Evolutionary conservation across 1,140 invertebrate genomes (phyloP), one percentile per base, ranked within the genome.

Genomic region (Harpegnathos saltator): DNA sequence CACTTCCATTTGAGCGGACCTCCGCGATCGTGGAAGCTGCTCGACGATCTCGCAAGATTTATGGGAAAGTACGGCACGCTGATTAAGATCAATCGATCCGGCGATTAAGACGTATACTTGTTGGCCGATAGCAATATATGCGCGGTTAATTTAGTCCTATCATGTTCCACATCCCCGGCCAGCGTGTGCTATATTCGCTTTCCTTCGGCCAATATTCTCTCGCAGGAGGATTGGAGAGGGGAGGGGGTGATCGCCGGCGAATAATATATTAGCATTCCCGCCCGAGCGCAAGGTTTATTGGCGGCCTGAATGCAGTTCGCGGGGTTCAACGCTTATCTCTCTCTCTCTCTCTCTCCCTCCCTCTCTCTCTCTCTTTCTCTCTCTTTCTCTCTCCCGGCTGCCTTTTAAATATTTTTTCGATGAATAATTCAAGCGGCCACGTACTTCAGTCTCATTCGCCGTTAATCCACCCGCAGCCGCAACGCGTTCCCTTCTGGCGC

Each of bases 221-320:
- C 63, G 44, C 68, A 58, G 68, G 50, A 83, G 75, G 75, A 1
- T 3, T 1, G 29, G 29, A 5, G 5, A 5, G 5, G 29, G 29
- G 29, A 33, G 29, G 29, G 29, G 29, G 84, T 61, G 65, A 88
- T 88, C 61, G 84, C 74, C 83, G 62, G 19, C 74, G 77, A 65
- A 88, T 89, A 88, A 89, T 89, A 85, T 89, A 89, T 89, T 89
- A 83, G 83, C 86, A 89, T 89, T 89, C 86, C n/a, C 78, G 58
- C 44, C 68, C 78, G 73, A 83, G 73, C 72, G 78, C 83, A 62
- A 83, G 58, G 83, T 85, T 88, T 87, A 89, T 85, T 89, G 83
- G 87, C 78, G 72, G 15, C 78, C 85, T 89, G 74, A 89, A 88
- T 89, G 85, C 73, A 85, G 87, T 85, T 88, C 58, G 72, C 71